Base-by-base conservation (phyloP, 2,113 vertebrate genomes). In the Australoheros scitulus region DNA sequence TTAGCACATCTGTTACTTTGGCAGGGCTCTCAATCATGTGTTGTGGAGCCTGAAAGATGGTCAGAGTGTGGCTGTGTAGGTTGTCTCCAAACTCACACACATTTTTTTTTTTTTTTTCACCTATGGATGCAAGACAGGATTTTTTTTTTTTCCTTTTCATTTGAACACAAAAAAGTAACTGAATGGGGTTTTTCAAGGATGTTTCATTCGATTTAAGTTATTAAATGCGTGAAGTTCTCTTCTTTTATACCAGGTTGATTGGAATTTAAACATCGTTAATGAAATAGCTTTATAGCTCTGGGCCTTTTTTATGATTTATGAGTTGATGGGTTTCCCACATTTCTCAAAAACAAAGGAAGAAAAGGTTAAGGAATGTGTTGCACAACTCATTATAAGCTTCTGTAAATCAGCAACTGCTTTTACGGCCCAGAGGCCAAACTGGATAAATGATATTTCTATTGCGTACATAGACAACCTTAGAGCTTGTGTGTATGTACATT, bases 1-100 rank as follows among this genome's bases (percentile, higher is more conserved):
- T 87, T 90, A 84, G 70, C 93, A 94, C 91, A 93, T 95, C 93
- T 95, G 93, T 92, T 90, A 70, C 61, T 87, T 89, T 93, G 89
- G 90, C 84, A 83, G 85, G 79, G 18, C 86, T 91, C 89, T 92
- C 86, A 84, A 85, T 93, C 91, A 91, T 84, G 72, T 87, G 87
- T 80, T 77, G 43, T 70, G 81, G 81, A 92, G 91, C 60, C 84
- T 47, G 68, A 84, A 77, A 60, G 76, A 80, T 78, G 85, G 82
- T 81, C 81, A 83, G 60, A 85, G 59, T 47, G 47, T 50, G 4
- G 76, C 60, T 11, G 7, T 59, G 74, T 18, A 86, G 80, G 84
- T 78, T 52, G 68, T 83, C 79, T 87, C 41, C 64, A 59, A 52
- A 24, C 47, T 61, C 36, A 17, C 57, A 65, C 83, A 68, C 65